phyloP scores from a whole-genome alignment of 2,797 vertebrate genomes.

The Myripristis jacobus region DNA sequence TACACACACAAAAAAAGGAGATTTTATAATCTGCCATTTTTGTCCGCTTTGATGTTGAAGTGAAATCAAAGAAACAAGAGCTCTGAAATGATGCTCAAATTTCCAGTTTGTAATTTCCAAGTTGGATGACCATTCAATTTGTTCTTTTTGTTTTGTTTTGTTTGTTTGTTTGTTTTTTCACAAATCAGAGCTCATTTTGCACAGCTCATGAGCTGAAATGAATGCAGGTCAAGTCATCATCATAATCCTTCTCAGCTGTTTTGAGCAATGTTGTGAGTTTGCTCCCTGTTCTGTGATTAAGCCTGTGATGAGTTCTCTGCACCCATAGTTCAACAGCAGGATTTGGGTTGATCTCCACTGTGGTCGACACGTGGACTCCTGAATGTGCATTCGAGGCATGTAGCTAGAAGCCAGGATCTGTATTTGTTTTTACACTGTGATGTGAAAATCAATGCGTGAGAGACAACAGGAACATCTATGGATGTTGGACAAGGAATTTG shows the following conservation, averaged over 20 bases:
- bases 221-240: too few relatives aligned
- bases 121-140: too few relatives aligned
- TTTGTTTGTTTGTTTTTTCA: too few relatives aligned
- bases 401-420: not conserved
- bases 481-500: not conserved
- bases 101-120: too few relatives aligned
- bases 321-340: slow-evolving; percentile 9
- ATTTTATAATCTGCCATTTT: too few relatives aligned
- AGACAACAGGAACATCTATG: not conserved
- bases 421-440: not conserved
- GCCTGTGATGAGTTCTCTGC: not conserved
- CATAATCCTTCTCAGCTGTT: slow-evolving; percentile 3
- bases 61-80: too few relatives aligned
- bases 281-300: slow-evolving; percentile 7
- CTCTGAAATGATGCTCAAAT: too few relatives aligned
- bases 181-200: too few relatives aligned
- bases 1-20: too few relatives aligned
- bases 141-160: too few relatives aligned
- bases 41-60: too few relatives aligned
- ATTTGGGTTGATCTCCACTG: not conserved
- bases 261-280: not conserved
- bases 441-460: not conserved
- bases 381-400: slow-evolving; percentile 7
- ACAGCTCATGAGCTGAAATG: not conserved
- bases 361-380: not conserved